Evolutionary conservation across 2,888 invertebrate genomes (phyloP).

Genomic region (Elegia similella): DNA sequence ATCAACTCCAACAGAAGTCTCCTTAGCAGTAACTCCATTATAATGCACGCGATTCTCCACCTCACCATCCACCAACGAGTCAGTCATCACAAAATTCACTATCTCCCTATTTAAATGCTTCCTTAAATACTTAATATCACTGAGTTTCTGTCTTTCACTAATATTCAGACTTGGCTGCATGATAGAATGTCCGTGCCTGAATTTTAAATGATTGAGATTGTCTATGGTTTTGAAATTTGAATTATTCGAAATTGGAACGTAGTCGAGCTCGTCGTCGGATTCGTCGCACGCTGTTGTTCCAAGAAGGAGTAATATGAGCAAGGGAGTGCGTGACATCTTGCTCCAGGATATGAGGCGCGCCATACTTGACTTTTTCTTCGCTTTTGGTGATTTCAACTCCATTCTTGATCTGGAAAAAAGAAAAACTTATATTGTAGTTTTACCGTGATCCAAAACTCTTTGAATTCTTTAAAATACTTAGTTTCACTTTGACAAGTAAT

Average conservation of each 20-base stretch:
- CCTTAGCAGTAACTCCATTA: conserved; percentile 85
- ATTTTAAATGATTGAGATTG: conserved; percentile 29
- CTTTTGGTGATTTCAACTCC: conserved; percentile 70
- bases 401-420: conserved; percentile 60
- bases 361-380: conserved; percentile 65
- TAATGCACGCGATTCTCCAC: conserved; percentile 84
- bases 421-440: conserved; percentile 7
- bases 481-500: no score
- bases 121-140: conserved; percentile 66
- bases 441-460: no score
- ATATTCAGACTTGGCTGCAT: conserved; percentile 40
- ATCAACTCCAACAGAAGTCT: conserved; percentile 81
- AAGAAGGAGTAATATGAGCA: conserved; percentile 61
- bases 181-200: conserved; percentile 48
- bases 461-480: no score
- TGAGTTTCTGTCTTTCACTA: conserved; percentile 46
- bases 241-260: conserved; percentile 31
- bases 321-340: conserved; percentile 59
- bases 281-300: conserved; percentile 68
- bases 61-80: conserved; percentile 86
- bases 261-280: conserved; percentile 39
- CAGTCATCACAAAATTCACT: conserved; percentile 84
- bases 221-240: conserved; percentile 30
- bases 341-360: conserved; percentile 59
- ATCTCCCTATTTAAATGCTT: conserved; percentile 67